Evolutionary conservation across 1,140 invertebrate genomes (phyloP).

Genomic region (Pectinophora gossypiella): DNA sequence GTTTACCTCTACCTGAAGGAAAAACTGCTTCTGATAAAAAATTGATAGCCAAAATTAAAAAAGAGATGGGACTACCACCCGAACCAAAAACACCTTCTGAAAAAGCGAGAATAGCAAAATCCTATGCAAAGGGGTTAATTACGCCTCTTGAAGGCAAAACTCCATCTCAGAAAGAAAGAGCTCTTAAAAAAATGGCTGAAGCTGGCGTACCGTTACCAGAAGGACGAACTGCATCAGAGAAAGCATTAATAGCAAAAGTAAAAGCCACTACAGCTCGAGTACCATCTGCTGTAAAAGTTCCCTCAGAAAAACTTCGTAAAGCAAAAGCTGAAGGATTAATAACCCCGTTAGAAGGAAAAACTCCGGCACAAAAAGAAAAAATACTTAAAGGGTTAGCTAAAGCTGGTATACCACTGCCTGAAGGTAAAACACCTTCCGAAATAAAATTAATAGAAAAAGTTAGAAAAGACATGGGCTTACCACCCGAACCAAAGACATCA

Average conservation of each 20-base stretch:
- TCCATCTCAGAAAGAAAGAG: conserved; percentile 32
- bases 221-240: conserved; percentile 28
- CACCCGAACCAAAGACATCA: conserved; percentile 21
- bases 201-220: conserved; percentile 31
- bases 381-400: conserved; percentile 20
- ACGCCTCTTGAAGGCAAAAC: conserved; percentile 40
- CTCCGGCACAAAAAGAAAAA: conserved; percentile 27
- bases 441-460: conserved; percentile 33
- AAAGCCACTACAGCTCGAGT: conserved; percentile 27
- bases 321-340: neutral
- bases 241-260: conserved; percentile 12
- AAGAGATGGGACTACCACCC: conserved; percentile 21
- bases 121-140: conserved; percentile 30
- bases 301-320: neutral
- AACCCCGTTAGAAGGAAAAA: conserved; percentile 26
- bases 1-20: conserved; percentile 32
- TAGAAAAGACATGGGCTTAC: conserved; percentile 26
- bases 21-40: conserved; percentile 30
- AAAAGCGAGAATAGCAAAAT: conserved; percentile 22
- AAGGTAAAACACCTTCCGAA: conserved; percentile 25
- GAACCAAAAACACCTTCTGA: conserved; percentile 21
- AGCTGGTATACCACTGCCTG: conserved; percentile 20
- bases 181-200: conserved; percentile 27
- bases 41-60: conserved; percentile 22
- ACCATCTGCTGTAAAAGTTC: conserved; percentile 20